A percentile compares a stretch with the other conserved stretches of the same genome.
Conservation (phyloP, 1,140 invertebrate genomes). For the Diachasmimorpha longicaudata region DNA sequence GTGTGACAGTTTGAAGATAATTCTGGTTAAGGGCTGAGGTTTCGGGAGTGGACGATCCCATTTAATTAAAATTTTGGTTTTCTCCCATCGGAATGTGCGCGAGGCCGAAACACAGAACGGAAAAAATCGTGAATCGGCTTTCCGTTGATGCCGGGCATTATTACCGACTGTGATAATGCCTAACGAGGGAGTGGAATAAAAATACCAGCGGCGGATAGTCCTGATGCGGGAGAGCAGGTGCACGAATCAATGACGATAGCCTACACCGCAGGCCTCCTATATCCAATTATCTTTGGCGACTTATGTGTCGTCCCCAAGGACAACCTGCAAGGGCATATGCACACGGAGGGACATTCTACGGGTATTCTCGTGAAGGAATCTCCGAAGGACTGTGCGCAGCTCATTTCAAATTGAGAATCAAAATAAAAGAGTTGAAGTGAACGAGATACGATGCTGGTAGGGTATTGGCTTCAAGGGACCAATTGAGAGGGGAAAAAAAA, state of each 20-base stretch:
- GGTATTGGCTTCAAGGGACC: background rate
- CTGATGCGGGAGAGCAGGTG: conserved; percentile 37
- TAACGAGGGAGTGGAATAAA: conserved; percentile 14
- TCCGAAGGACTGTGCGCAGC: background rate
- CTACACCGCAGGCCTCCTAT: conserved; percentile 15
- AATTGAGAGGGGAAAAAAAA: background rate
- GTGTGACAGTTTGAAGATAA: no score
- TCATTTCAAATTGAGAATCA: background rate
- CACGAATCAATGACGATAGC: conserved; percentile 38
- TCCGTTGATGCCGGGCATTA: conserved; percentile 6
- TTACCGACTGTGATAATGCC: conserved; percentile 6
- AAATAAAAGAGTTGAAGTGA: background rate
- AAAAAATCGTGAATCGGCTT: background rate
- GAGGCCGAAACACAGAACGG: background rate
- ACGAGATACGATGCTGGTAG: background rate
- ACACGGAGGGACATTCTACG: background rate
- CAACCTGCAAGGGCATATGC: background rate
- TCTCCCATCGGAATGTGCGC: background rate
- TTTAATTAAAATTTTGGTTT: background rate
- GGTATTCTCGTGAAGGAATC: background rate
- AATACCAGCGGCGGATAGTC: conserved; percentile 10
- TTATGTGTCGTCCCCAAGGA: conserved; percentile 31
- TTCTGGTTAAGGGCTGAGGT: no score
- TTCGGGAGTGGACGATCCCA: no score
- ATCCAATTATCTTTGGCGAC: conserved; percentile 40